A percentile compares a stretch with the other conserved stretches of the same genome.
phyloP scores from a whole-genome alignment of 1,140 invertebrate species.

The Rhizoglyphus robini region DNA sequence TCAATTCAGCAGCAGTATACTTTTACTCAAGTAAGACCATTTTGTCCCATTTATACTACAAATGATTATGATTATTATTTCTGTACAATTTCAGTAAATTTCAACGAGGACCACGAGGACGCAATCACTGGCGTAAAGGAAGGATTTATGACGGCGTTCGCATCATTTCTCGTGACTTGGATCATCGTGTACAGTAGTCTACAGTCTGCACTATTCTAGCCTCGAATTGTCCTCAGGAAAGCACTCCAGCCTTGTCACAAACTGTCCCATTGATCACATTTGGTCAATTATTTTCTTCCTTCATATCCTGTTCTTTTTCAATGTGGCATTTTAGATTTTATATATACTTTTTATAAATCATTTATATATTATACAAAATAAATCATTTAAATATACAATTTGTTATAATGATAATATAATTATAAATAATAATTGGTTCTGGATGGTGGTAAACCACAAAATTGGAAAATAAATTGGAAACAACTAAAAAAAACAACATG shows the following conservation, averaged over 20 bases:
- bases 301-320: background rate
- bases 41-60: too few relatives aligned
- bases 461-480: too few relatives aligned
- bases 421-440: too few relatives aligned
- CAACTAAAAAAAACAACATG: too few relatives aligned
- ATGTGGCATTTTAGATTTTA: background rate
- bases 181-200: slow-evolving; percentile 1
- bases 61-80: too few relatives aligned
- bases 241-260: too few relatives aligned
- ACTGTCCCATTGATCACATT: too few relatives aligned
- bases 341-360: background rate
- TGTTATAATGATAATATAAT: background rate
- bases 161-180: slow-evolving; percentile 20
- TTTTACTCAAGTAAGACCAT: slow-evolving; percentile 18
- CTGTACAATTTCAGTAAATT: slow-evolving; percentile 11
- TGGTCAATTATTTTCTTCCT: too few relatives aligned
- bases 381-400: background rate
- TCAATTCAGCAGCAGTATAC: slow-evolving; percentile 23
- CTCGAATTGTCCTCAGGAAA: too few relatives aligned
- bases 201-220: too few relatives aligned
- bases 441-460: too few relatives aligned
- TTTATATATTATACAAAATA: background rate
- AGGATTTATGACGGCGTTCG: slow-evolving; percentile 23
- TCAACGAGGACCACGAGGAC: slow-evolving; percentile 20
- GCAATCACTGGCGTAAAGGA: slow-evolving; percentile 19